phyloP scores from a whole-genome alignment of 2,797 vertebrate genomes.

The Lepus oiostolus region DNA sequence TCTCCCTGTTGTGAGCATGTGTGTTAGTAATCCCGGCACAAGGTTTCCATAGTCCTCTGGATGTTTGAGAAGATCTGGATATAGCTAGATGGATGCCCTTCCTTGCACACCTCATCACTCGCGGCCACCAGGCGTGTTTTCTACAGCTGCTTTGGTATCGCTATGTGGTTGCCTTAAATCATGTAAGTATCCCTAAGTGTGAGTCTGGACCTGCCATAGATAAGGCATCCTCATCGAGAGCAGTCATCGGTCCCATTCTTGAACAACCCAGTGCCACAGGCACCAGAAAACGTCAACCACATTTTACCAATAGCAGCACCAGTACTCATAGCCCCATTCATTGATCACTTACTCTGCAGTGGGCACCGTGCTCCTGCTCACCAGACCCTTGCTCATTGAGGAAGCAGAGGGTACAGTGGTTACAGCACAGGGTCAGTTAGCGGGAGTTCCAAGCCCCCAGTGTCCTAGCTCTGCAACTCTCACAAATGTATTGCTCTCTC shows the following conservation, averaged over 20 bases:
- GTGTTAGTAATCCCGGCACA: conserved; percentile 34
- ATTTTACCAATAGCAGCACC: not conserved
- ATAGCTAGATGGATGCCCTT: fast-evolving
- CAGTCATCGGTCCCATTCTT: not conserved
- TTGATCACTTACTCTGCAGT: not conserved
- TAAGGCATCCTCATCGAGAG: not conserved
- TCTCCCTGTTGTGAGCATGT: conserved; percentile 24
- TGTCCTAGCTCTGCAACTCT: not conserved
- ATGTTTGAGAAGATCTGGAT: not conserved
- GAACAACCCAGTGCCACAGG: not conserved
- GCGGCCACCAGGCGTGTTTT: fast-evolving
- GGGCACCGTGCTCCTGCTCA: not conserved
- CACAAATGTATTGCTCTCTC: not conserved
- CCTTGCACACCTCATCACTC: not conserved
- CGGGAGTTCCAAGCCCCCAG: not conserved
- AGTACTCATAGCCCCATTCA: not conserved
- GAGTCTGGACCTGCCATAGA: not conserved
- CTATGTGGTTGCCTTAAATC: not conserved
- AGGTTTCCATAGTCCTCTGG: not conserved
- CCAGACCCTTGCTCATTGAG: not conserved
- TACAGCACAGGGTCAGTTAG: not conserved
- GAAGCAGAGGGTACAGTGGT: not conserved
- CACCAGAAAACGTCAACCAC: not conserved
- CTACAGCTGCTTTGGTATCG: not conserved
- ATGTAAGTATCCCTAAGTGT: not conserved